phyloP scores from a whole-genome alignment of 2,113 vertebrate species.

The Oncorhynchus kisutch region DNA sequence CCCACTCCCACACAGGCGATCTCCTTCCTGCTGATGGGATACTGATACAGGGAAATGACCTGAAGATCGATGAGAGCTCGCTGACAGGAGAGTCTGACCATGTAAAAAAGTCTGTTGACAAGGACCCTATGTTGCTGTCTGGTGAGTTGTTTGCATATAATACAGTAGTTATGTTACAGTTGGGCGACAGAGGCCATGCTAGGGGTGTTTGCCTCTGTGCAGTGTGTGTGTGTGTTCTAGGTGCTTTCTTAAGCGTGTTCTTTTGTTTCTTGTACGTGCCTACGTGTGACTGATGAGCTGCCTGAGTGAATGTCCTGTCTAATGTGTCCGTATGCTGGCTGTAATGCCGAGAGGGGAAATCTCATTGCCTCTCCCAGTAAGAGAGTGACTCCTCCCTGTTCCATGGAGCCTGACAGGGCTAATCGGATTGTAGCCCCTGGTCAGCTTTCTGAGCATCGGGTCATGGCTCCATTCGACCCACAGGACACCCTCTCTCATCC shows the following conservation, averaged over 20 bases:
- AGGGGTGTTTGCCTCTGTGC: too few species aligned
- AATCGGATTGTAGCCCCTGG: constrained; percentile 39
- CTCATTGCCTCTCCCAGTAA: constrained; percentile 29
- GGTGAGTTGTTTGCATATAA: constrained; percentile 58
- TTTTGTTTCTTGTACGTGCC: too few species aligned
- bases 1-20: constrained; percentile 66
- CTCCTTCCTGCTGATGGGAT: constrained; percentile 81
- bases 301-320: constrained; percentile 1
- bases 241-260: too few species aligned
- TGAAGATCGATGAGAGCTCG: constrained; percentile 83
- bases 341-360: constrained; percentile 12
- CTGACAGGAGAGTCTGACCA: constrained; percentile 83
- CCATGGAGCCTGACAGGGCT: constrained; percentile 25
- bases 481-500: constrained; percentile 18
- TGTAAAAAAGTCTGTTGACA: constrained; percentile 76
- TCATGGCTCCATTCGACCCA: constrained; percentile 20
- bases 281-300: constrained; percentile 2
- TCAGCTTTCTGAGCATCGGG: constrained; percentile 36
- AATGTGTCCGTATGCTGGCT: constrained; percentile 15
- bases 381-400: constrained; percentile 1
- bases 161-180: background rate
- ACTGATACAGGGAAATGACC: constrained; percentile 81
- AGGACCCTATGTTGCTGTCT: constrained; percentile 82
- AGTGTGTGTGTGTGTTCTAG: background rate
- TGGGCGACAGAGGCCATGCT: background rate